phyloP scores from a whole-genome alignment of 2,113 vertebrate species.

The Pluvialis apricaria region DNA sequence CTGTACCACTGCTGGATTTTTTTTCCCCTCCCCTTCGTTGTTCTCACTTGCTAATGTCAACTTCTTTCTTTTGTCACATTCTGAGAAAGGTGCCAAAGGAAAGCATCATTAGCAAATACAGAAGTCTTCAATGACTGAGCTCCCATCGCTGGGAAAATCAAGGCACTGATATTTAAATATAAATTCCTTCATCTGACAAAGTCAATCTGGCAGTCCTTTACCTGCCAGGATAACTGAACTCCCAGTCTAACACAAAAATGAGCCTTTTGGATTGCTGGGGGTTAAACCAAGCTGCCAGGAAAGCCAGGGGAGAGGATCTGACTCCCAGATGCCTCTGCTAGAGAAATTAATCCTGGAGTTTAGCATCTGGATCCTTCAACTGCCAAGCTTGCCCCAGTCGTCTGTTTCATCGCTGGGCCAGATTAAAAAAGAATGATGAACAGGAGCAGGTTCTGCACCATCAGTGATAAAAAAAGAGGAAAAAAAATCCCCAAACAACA shows the following conservation, averaged over 20 bases:
- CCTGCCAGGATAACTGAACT: conserved; percentile 38
- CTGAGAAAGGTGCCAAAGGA: neutral
- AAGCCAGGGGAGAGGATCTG: conserved; percentile 46
- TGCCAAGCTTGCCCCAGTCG: conserved; percentile 71
- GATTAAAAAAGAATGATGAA: conserved; percentile 75
- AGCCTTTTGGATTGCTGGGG: conserved; percentile 27
- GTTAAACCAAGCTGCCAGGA: conserved; percentile 66
- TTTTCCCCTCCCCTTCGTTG: neutral
- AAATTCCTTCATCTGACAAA: conserved; percentile 49
- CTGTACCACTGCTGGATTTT: neutral
- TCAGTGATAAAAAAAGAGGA: neutral
- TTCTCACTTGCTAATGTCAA: neutral
- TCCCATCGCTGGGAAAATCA: neutral
- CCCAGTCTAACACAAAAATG: conserved; percentile 28
- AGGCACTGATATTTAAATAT: conserved; percentile 30
- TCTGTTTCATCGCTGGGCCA: conserved; percentile 62
- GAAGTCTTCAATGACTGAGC: neutral
- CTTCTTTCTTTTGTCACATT: neutral
- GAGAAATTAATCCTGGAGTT: conserved; percentile 78
- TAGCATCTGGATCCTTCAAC: conserved; percentile 78
- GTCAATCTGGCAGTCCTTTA: conserved; percentile 2
- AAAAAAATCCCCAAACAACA: neutral
- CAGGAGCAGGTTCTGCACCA: conserved; percentile 56
- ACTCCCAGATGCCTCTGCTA: conserved; percentile 67
- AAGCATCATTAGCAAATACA: neutral